Percentiles rank a stretch among this genome's conserved stretches.
phyloP scores from a whole-genome alignment of 2,888 invertebrate species.

The Schizaphis graminum region DNA sequence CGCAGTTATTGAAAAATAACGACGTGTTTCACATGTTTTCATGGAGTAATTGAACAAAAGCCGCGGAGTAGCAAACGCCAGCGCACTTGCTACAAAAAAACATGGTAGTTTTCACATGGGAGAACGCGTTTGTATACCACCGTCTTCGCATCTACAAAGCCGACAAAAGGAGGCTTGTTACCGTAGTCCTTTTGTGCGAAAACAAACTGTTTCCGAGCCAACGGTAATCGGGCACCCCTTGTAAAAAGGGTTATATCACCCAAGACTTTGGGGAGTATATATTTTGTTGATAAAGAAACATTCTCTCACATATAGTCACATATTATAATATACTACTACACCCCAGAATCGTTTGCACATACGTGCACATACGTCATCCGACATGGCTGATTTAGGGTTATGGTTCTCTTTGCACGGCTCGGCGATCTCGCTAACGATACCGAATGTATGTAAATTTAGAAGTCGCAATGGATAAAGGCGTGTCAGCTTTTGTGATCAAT shows the following conservation, averaged over 20 bases:
- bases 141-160: conserved; percentile 21
- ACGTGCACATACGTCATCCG: conserved; percentile 15
- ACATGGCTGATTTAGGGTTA: conserved; percentile 58
- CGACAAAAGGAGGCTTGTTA: conserved; percentile 64
- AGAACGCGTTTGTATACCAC: conserved; percentile 21
- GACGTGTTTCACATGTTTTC: conserved; percentile 17
- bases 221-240: conserved; percentile 60
- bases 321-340: neutral
- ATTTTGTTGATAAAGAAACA: conserved; percentile 46
- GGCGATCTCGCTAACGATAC: conserved; percentile 52
- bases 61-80: conserved; percentile 12
- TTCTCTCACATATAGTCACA: neutral
- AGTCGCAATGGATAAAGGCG: conserved; percentile 27
- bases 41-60: conserved; percentile 36
- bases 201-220: conserved; percentile 64
- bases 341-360: conserved; percentile 24
- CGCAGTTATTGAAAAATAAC: conserved; percentile 33
- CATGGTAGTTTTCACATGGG: conserved; percentile 43
- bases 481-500: conserved; percentile 5
- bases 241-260: conserved; percentile 60
- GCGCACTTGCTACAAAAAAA: conserved; percentile 32
- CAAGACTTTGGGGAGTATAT: conserved; percentile 56
- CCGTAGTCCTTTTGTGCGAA: conserved; percentile 56
- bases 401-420: conserved; percentile 53
- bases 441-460: conserved; percentile 14